Base-by-base conservation (phyloP, 2,888 invertebrate species). In the Hirtodrosophila alboralis region DNA sequence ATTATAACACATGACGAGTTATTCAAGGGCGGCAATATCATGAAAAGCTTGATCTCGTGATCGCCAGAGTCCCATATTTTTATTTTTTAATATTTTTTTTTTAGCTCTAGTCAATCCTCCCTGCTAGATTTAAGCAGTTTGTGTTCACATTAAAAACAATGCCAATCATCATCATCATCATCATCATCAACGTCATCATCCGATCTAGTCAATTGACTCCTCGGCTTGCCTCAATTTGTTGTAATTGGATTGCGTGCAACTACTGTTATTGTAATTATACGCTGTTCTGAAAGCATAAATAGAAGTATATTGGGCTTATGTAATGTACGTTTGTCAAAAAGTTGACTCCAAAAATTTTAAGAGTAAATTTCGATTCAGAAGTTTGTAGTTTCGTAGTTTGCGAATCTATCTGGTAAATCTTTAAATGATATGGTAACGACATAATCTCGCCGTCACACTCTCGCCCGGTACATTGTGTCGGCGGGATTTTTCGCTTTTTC, bases 161-260 rank as follows among this genome's bases (percentile, higher is more conserved):
- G 54, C 26, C 48, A 40, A 54, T 30, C 52, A 60, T 26, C 49
- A 49, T 33, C 13, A 44, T 44, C 34, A 54, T 30, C 52, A 60
- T 26, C 49, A 49, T 33, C 13, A 44, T 44, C 34, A 54, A 26
- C 52, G 54, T 26, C 49, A 52, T 73, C 68, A 68, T 60, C 27
- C 69, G 56, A 61, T 52, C 9, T 41, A 33, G 12, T 68, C 69
- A 70, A 70, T 74, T 74, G 69, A 18, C 49, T 51, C 6, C 33
- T 10, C 58, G 36, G 47, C 54, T 47, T 51, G 45, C 28, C 61
- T 56, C 61, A 67, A 72, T 67, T 76, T 56, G 36, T 47, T 60
- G 57, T 71, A 71, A 79, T 75, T 79, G 75, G 47, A 68, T 68
- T 85, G 78, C 86, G 80, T 85, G 79, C 40, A 30, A 59, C 21